Evolutionary conservation across 2,113 vertebrate genomes (phyloP), one percentile per base, ranked within the genome.

Genomic region (Agapornis roseicollis): DNA sequence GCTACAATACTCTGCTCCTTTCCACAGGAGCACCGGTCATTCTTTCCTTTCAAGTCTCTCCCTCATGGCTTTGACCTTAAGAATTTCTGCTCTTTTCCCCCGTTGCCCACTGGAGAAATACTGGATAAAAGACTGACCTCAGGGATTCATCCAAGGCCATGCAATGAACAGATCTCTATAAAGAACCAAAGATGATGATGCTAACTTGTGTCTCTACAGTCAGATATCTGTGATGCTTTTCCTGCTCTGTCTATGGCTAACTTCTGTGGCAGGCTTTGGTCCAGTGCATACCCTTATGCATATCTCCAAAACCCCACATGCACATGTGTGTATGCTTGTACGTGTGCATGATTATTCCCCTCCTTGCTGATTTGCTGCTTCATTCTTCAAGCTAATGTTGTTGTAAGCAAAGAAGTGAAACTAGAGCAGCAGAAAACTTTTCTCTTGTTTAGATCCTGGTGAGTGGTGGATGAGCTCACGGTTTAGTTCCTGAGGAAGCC

Each of bases 281-380:
- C 24, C n/a, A 46, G 17, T 28, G 39, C 20, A 25, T 15, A 29
- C 16, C 42, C 5, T 55, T 8, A 19, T 17, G 13, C 9, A 4
- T 2, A 5, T 56, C 46, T 56, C 27, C 47, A 47, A 85, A 69
- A 88, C 42, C 37, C 33, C 28, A 76, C 13, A 16, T 11, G 15
- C 5, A 28, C 3, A 13, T 5, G 3, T 7, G 2, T 17, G 7
- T 33, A 7, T 7, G 13, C 14, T 7, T 0, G 0, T 9, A 37
- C 15, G 49, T 6, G 7, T 15, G 17, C 10, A 41, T 2, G 15
- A 19, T 17, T 41, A 46, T 33, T 80, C 4, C 13, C 6, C 42
- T 41, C 7, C 7, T 85, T 78, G 13, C 28, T 76, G 70, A 3
- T 11, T 93, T 2, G 0, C 2, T 50, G 13, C 39, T 0, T 0